These are phyloP conservation scores for Alligator mississippiensis DNA, from an alignment of 2,113 vertebrate genomes.

Conservation along the genomic window DNA sequence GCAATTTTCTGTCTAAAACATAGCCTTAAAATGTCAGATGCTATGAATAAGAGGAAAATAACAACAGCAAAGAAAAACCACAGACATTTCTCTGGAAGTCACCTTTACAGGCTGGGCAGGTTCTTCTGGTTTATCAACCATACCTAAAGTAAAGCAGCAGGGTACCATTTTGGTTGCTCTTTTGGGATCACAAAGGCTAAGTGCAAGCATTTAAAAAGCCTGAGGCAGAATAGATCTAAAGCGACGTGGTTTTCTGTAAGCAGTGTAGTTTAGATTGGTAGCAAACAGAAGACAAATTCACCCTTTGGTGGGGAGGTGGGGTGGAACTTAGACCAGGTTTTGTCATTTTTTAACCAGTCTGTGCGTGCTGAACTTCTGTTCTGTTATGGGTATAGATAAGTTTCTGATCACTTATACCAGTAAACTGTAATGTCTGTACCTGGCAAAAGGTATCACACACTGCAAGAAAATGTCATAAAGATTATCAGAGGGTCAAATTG, in stretches of 20 bases:
- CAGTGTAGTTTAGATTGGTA: too few relatives aligned
- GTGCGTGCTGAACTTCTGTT: too few relatives aligned
- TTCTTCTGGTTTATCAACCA: background rate
- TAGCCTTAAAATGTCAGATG: background rate
- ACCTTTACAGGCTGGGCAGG: background rate
- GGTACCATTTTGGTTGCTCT: background rate
- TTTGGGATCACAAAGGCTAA: background rate
- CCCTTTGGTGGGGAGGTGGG: too few relatives aligned
- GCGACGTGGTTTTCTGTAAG: too few relatives aligned
- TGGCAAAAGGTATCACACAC: background rate
- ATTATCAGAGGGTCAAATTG: background rate
- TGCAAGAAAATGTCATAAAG: background rate
- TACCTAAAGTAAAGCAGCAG: background rate
- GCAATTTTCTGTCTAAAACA: background rate
- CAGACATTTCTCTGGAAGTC: background rate
- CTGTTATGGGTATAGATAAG: too few relatives aligned
- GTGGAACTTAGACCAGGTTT: too few relatives aligned
- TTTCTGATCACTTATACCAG: too few relatives aligned
- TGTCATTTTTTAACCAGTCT: too few relatives aligned
- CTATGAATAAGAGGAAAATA: background rate
- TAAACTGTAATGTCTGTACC: too few relatives aligned
- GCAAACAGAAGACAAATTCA: too few relatives aligned
- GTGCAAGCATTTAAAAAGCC: too few relatives aligned
- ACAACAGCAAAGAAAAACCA: background rate
- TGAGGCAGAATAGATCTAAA: too few relatives aligned